Conservation (phyloP, 2,113 vertebrate genomes). For the Elachura formosa region DNA sequence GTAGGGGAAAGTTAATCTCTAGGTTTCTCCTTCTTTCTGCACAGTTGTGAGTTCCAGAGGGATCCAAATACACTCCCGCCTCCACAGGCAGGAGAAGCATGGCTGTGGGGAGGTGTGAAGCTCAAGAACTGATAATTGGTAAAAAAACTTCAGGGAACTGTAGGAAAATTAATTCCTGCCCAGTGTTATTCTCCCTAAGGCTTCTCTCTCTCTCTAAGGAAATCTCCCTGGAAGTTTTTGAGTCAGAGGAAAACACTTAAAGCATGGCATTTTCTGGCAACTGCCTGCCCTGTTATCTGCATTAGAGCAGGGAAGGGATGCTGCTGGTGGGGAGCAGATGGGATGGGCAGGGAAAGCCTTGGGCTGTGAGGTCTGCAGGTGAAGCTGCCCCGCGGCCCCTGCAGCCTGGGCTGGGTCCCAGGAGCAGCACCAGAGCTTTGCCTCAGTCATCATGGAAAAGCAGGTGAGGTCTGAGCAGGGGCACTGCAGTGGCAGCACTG, state of each 20-base stretch:
- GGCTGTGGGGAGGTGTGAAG: background rate
- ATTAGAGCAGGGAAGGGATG: background rate
- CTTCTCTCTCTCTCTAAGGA: background rate
- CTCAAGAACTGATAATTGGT: background rate
- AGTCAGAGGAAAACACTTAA: background rate
- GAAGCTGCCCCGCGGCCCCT: background rate
- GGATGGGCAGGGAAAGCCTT: background rate
- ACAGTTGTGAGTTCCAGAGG: background rate
- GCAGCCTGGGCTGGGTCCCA: background rate
- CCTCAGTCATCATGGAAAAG: fast-evolving
- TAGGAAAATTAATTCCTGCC: background rate
- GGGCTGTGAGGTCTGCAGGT: background rate
- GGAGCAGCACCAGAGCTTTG: background rate
- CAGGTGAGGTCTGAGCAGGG: background rate
- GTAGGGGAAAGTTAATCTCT: background rate
- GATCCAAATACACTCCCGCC: background rate
- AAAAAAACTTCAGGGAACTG: background rate
- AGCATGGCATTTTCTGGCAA: background rate
- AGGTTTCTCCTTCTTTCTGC: background rate
- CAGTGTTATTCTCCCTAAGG: background rate
- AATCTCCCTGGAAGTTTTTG: background rate
- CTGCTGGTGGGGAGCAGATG: background rate
- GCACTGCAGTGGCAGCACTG: background rate
- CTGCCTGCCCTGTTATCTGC: background rate
- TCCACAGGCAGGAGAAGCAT: background rate